These are phyloP conservation scores for Apodemus sylvaticus DNA, from an alignment of 2,113 vertebrate species.

Conservation along the genomic window DNA sequence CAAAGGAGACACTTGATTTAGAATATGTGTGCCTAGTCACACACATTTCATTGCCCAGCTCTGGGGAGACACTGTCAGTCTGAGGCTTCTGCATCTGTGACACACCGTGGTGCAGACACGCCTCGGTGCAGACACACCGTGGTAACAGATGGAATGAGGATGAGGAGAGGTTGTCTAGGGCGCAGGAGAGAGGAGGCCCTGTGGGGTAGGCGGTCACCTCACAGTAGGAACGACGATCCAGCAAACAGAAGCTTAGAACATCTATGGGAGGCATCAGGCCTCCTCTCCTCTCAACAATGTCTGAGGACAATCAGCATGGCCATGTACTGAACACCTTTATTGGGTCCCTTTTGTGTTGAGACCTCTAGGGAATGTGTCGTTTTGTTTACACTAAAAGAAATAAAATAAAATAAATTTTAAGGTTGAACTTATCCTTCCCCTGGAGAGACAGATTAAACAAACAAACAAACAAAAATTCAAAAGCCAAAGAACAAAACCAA, in stretches of 20 bases:
- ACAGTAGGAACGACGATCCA: not conserved
- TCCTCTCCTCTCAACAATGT: not conserved
- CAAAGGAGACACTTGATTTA: not conserved
- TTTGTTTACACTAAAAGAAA: conserved; percentile 8
- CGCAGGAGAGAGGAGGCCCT: not conserved
- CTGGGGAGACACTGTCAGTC: not conserved
- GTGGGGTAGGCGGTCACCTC: not conserved
- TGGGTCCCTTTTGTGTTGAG: not conserved
- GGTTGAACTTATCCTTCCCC: not conserved
- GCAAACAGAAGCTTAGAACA: not conserved
- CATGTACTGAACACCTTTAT: not conserved
- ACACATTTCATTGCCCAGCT: not conserved
- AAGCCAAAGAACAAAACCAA: not conserved
- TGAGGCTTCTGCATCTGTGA: not conserved
- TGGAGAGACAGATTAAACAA: not conserved
- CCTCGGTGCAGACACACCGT: no score
- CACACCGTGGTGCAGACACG: no score
- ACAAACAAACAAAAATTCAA: no score
- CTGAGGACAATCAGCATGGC: not conserved
- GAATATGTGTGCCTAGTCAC: not conserved
- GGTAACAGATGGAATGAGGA: not conserved
- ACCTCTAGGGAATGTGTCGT: not conserved
- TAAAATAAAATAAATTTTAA: not conserved
- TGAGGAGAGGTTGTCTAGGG: not conserved
- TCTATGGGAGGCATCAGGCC: not conserved